Evolutionary conservation across 92 coral and sea anemone species (phyloP).

Genomic region (Phenganax subtilis): DNA sequence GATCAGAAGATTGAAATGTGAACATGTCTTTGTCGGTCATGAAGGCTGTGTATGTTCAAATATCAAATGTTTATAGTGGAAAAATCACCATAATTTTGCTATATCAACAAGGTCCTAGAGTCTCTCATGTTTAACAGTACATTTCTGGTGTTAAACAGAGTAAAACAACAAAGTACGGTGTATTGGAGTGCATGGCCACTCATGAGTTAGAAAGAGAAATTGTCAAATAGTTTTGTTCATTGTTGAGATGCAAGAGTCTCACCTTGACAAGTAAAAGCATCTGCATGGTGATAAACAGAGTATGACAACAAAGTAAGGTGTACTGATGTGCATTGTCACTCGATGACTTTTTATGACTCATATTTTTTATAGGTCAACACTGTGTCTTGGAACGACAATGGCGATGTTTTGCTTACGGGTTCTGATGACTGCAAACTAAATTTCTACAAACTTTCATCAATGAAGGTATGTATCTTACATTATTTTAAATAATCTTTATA

Average conservation of each 20-base stretch:
- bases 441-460: conserved; percentile 61
- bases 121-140: too few species aligned
- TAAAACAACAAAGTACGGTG: too few species aligned
- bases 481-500: not conserved
- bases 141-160: too few species aligned
- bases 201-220: not conserved
- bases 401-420: conserved; percentile 82
- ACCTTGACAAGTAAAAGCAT: too few species aligned
- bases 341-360: not conserved
- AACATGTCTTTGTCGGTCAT: conserved; percentile 72
- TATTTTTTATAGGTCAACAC: conserved; percentile 66
- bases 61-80: not conserved
- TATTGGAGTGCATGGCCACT: too few species aligned
- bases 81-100: too few species aligned
- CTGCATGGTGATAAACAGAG: too few species aligned
- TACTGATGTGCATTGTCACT: not conserved
- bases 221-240: not conserved
- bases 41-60: conserved; percentile 86
- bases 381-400: conserved; percentile 81
- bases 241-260: too few species aligned
- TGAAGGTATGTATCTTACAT: conserved; percentile 51
- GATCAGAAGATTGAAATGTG: conserved; percentile 76
- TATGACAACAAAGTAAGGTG: too few species aligned
- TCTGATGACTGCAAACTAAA: conserved; percentile 92
- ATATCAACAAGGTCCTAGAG: too few species aligned